phyloP scores from a whole-genome alignment of 1,140 invertebrate genomes.

The Drosophila sp. region DNA sequence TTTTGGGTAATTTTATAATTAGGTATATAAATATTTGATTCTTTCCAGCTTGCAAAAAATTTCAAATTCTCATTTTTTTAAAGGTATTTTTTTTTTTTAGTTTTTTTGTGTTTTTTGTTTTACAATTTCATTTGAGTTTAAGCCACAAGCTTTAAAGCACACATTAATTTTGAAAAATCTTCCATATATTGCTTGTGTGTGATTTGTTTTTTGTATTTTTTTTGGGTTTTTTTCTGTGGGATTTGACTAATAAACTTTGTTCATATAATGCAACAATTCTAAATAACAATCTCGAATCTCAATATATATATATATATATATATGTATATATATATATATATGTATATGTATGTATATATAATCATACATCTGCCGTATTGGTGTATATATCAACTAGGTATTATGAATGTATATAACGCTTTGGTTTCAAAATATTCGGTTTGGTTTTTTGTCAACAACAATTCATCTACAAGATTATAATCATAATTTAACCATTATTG shows the following conservation, averaged over 20 bases:
- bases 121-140: conserved; percentile 63
- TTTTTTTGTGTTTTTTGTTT: conserved; percentile 40
- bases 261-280: conserved; percentile 74
- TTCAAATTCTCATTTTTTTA: conserved; percentile 42
- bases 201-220: conserved; percentile 22
- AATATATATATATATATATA: conserved; percentile 11
- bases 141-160: conserved; percentile 79
- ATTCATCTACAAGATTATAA: conserved; percentile 70
- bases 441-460: conserved; percentile 60
- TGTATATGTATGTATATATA: conserved; percentile 53
- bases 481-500: conserved; percentile 62
- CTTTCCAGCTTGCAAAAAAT: conserved; percentile 68
- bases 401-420: conserved; percentile 54
- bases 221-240: conserved; percentile 31
- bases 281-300: conserved; percentile 71
- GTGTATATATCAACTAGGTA: conserved; percentile 23
- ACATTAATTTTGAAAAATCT: conserved; percentile 55
- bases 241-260: conserved; percentile 60
- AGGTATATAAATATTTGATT: conserved; percentile 31
- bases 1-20: neutral
- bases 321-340: conserved; percentile 40
- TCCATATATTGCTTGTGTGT: conserved; percentile 45
- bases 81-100: conserved; percentile 24
- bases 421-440: conserved; percentile 61
- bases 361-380: neutral